phyloP scores from a whole-genome alignment of 1,140 invertebrate genomes.

The Piezodorus guildinii region DNA sequence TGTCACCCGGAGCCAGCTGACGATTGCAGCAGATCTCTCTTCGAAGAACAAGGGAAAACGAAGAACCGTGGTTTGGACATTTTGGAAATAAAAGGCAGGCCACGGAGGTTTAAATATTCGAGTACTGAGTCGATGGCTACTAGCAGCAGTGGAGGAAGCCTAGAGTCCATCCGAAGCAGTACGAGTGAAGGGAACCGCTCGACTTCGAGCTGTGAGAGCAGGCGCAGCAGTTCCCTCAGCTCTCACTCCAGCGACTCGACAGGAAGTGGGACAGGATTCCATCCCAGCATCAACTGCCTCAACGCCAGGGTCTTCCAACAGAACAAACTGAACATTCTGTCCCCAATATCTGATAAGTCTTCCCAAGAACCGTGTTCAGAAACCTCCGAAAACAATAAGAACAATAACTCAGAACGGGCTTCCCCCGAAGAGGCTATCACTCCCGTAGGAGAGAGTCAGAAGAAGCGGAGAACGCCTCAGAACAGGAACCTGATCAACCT shows the following conservation, averaged over 20 bases:
- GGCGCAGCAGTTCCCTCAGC: conserved; percentile 60
- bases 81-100: conserved; percentile 54
- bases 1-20: background rate
- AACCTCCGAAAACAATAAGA: conserved; percentile 62
- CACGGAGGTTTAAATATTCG: conserved; percentile 54
- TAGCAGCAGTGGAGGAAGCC: conserved; percentile 68
- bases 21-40: background rate
- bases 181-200: conserved; percentile 71
- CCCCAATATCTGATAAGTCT: conserved; percentile 82
- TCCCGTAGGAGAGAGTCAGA: background rate
- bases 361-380: conserved; percentile 71
- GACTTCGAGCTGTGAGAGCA: conserved; percentile 65
- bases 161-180: conserved; percentile 69
- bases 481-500: conserved; percentile 66
- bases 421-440: conserved; percentile 37
- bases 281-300: conserved; percentile 35
- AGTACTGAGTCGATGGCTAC: conserved; percentile 77
- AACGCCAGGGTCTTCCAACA: conserved; percentile 36
- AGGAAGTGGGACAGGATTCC: conserved; percentile 30
- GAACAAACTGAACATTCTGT: conserved; percentile 68
- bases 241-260: conserved; percentile 72
- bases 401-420: conserved; percentile 60
- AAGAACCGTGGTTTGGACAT: conserved; percentile 34
- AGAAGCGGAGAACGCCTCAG: conserved; percentile 50
- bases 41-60: conserved; percentile 4